Evolutionary conservation across 2,888 invertebrate species (phyloP).

Genomic region (Adineta ricciae): DNA sequence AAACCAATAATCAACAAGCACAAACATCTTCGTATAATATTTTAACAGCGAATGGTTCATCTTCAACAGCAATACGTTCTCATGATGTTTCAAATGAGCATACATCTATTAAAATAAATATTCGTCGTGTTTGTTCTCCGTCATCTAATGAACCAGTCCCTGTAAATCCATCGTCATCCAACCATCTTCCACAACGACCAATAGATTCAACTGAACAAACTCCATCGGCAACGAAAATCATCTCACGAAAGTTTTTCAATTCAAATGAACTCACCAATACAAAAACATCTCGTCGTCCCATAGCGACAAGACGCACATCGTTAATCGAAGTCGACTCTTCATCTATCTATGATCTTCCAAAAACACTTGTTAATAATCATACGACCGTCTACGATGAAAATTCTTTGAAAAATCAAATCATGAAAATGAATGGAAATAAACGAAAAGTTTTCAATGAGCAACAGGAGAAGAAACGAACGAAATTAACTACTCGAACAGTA

Average conservation of each 20-base stretch:
- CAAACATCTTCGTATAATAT: background rate
- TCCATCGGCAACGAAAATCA: background rate
- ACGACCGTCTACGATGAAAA: background rate
- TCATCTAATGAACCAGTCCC: background rate
- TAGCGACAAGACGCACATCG: background rate
- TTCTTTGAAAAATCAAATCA: background rate
- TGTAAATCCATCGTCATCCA: background rate
- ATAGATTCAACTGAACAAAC: background rate
- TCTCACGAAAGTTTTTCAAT: background rate
- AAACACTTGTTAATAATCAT: background rate
- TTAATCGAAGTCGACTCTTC: background rate
- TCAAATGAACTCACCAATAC: background rate
- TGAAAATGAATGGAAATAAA: background rate
- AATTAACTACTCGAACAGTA: background rate
- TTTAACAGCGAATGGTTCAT: background rate
- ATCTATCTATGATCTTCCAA: background rate
- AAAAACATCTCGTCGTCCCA: background rate
- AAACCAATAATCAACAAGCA: background rate
- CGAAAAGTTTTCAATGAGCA: background rate
- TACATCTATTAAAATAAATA: conserved; percentile 11
- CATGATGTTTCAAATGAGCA: conserved; percentile 8
- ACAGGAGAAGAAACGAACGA: background rate
- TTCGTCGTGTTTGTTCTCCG: conserved; percentile 16
- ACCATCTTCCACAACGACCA: background rate
- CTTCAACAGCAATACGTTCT: background rate